These are phyloP conservation scores for Iselma pallidipennis DNA, from an alignment of 2,888 invertebrate genomes.

Conservation along the genomic window DNA sequence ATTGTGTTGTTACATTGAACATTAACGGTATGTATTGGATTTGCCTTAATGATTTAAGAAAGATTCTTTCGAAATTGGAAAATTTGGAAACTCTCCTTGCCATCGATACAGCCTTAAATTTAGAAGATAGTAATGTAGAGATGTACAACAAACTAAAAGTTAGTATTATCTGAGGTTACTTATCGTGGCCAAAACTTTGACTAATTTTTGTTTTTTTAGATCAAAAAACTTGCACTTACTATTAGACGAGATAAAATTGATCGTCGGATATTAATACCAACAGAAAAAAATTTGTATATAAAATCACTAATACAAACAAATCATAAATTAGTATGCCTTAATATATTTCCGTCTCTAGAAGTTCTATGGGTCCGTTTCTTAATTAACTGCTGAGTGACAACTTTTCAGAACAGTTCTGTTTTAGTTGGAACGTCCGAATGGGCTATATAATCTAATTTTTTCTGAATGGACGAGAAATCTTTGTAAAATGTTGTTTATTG, in stretches of 20 bases:
- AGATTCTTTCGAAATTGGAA: conserved; percentile 6
- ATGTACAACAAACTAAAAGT: neutral
- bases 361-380: conserved; percentile 7
- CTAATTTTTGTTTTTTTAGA: neutral
- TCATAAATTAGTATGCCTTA: neutral
- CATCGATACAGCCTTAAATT: conserved; percentile 10
- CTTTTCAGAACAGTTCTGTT: no score
- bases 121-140: neutral
- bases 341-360: neutral
- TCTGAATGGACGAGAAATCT: no score
- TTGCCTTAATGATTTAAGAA: neutral
- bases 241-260: neutral
- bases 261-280: neutral
- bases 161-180: conserved; percentile 3
- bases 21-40: conserved; percentile 22
- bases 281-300: conserved; percentile 7
- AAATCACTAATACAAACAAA: neutral
- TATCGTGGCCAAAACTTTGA: conserved; percentile 1
- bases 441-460: no score
- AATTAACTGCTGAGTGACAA: no score
- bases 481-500: no score
- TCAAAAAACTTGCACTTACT: neutral
- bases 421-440: no score
- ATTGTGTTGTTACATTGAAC: conserved; percentile 12
- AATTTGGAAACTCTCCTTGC: conserved; percentile 17